Evolutionary conservation across 2,888 invertebrate species (phyloP).

Genomic region (Colletes collaris): DNA sequence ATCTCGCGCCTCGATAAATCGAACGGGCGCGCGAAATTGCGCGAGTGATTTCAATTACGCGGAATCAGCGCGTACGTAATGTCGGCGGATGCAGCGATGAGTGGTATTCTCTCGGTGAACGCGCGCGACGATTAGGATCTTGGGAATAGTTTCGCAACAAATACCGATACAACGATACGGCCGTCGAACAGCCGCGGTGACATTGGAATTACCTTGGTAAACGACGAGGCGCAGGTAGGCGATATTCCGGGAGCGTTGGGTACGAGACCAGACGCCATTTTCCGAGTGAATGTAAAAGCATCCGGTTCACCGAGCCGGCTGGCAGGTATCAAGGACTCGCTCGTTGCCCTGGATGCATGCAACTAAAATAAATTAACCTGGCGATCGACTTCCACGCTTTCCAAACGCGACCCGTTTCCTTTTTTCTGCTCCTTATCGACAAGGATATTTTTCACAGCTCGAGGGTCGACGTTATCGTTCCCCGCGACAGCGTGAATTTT

Average conservation of each 20-base stretch:
- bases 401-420: no score
- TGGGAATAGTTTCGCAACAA: conserved; percentile 24
- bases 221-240: conserved; percentile 12
- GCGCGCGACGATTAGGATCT: conserved; percentile 21
- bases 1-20: no score
- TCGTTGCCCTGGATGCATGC: conserved; percentile 34
- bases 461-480: background rate
- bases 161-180: conserved; percentile 14
- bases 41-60: conserved; percentile 3
- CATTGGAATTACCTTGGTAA: conserved; percentile 33
- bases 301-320: conserved; percentile 5
- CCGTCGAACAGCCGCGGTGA: conserved; percentile 19
- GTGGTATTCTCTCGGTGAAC: background rate
- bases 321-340: conserved; percentile 39
- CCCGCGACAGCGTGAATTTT: no score
- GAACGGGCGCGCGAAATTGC: no score
- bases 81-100: background rate
- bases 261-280: conserved; percentile 31
- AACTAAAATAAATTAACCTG: conserved; percentile 26
- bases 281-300: conserved; percentile 52
- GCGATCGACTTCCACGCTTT: background rate
- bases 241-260: conserved; percentile 29
- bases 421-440: no score
- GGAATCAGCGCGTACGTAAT: background rate
- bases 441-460: no score